Percentiles rank a stretch among this genome's conserved stretches.
These are phyloP conservation scores for Labia minor DNA, from an alignment of 2,888 invertebrate species.

Conservation along the genomic window DNA sequence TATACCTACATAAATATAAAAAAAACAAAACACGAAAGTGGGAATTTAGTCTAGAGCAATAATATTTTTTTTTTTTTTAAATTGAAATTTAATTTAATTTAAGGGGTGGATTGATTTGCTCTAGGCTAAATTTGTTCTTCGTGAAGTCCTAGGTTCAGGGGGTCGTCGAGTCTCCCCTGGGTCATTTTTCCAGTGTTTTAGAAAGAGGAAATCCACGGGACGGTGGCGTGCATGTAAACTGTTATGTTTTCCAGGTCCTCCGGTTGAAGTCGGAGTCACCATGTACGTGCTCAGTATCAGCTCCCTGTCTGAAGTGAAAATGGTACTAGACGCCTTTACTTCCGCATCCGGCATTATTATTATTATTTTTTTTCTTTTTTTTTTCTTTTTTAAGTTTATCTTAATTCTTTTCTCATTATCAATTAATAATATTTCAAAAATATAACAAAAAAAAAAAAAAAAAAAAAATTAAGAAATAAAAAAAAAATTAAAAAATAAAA, in stretches of 20 bases:
- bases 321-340: constrained; percentile 37
- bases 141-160: neutral
- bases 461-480: constrained; percentile 15
- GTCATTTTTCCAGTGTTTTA: neutral
- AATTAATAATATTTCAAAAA: constrained; percentile 19
- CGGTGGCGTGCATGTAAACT: constrained; percentile 4
- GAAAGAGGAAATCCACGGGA: neutral
- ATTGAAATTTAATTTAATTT: too few species aligned
- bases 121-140: neutral
- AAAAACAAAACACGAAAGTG: too few species aligned
- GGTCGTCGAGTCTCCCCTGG: neutral
- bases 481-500: neutral
- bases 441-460: neutral
- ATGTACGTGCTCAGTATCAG: constrained; percentile 48
- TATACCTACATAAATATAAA: too few species aligned
- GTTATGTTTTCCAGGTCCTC: constrained; percentile 40
- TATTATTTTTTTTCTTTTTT: constrained; percentile 17
- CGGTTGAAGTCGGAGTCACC: constrained; percentile 46
- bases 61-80: too few species aligned
- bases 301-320: constrained; percentile 48
- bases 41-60: too few species aligned
- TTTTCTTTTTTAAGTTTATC: constrained; percentile 9
- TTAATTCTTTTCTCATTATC: constrained; percentile 4
- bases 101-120: neutral
- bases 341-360: constrained; percentile 25